Evolutionary conservation across 1,140 invertebrate genomes (phyloP), one percentile per base, ranked within the genome.

Genomic region (Trachymyrmex cornetzi): DNA sequence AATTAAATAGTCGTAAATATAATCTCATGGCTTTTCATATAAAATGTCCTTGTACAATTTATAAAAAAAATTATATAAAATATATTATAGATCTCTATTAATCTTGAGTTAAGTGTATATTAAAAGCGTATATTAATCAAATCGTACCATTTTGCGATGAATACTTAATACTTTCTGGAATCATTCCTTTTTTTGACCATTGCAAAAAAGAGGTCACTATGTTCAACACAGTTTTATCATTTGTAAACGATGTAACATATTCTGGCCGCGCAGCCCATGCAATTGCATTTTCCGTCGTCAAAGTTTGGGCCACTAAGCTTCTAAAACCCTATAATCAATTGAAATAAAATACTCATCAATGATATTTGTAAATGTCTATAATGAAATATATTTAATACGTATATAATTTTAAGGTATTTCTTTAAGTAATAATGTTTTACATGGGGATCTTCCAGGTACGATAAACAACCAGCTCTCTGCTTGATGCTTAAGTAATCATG

Each of bases 381-480:
- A 38, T 27, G 27, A 27, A 27, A 27, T 66, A 19, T 3, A n/a
- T n/a, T 38, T 38, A 5, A 22, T 69, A 57, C 71, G 7, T 12
- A 24, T 19, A 69, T 48, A 19, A 48, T 16, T 22, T 22, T 64
- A 50, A 53, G 19, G 19, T 14, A 48, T 14, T 24, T 72, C 19
- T 63, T 79, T 81, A 30, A 59, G 4, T 64, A 71, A 48, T 61
- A 19, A 64, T 87, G 77, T 84, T 14, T 91, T 93, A 95, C 94
- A 93, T 98, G 97, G 16, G 98, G 98, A 95, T 99, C 98, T 94
- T 98, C 98, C 3, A 97, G 92, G 94, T 99, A 98, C 0, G 98
- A 98, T 1, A 99, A 96, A 94, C 98, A 98, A 3, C 98, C 98
- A 19, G 98, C 98, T 92, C 97, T 97, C 93, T 98, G 98, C 94